A percentile compares a stretch with the other conserved stretches of the same genome.
Conservation (phyloP, 2,113 vertebrate species). For the Puma concolor region DNA sequence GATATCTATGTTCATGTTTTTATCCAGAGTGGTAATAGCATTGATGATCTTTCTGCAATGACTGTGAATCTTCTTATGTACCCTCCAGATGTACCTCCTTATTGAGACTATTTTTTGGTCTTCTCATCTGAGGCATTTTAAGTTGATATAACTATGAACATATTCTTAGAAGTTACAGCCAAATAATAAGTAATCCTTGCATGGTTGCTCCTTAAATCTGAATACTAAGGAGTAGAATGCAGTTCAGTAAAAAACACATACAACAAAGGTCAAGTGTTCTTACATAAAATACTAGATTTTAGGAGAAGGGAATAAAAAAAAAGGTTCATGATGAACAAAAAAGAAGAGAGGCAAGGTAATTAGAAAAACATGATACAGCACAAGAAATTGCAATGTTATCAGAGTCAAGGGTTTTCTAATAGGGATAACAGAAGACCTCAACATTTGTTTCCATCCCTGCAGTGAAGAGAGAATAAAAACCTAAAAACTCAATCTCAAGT, state of each 20-base stretch:
- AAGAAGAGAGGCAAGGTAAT: neutral
- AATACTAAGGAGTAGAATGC: neutral
- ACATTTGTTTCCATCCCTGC: neutral
- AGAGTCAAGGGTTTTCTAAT: neutral
- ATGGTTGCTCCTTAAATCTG: neutral
- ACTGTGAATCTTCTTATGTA: constrained; percentile 3
- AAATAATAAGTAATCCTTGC: neutral
- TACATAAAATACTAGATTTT: neutral
- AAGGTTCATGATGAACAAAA: neutral
- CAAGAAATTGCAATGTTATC: neutral
- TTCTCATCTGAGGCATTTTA: constrained; percentile 20
- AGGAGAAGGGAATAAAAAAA: neutral
- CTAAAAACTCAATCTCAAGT: neutral
- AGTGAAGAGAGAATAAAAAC: neutral
- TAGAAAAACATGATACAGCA: neutral
- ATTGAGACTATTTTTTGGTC: neutral
- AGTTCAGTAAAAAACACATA: neutral
- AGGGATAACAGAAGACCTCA: neutral
- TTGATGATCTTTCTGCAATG: neutral
- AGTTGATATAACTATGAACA: constrained; percentile 13
- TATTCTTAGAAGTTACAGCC: neutral
- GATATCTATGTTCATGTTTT: neutral
- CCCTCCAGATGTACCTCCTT: neutral
- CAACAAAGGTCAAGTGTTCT: neutral
- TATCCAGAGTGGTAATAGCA: neutral